A percentile compares a stretch with the other conserved stretches of the same genome.
Conservation (phyloP, 1,140 invertebrate genomes). For the Drosophila cardini region DNA sequence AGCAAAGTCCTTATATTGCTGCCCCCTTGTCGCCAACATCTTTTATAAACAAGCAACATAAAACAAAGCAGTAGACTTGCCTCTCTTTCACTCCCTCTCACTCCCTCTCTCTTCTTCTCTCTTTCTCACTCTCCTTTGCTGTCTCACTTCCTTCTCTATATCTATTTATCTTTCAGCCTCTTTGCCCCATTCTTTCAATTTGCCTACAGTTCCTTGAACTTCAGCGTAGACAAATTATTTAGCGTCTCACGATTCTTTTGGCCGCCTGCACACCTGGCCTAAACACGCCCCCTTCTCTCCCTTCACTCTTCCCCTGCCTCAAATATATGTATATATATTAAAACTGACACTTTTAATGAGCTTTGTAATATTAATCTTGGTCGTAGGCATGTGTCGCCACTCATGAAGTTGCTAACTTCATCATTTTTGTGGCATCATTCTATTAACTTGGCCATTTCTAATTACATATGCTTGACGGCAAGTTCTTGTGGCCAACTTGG, state of each 20-base stretch:
- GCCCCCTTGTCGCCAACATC: slow-evolving; percentile 29
- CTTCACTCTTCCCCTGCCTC: not conserved
- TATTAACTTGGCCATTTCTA: slow-evolving; percentile 43
- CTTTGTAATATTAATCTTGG: slow-evolving; percentile 77
- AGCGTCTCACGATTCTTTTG: slow-evolving; percentile 44
- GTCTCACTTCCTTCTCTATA: not conserved
- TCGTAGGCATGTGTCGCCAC: slow-evolving; percentile 46
- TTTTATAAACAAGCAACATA: slow-evolving; percentile 49
- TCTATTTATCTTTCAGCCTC: not conserved
- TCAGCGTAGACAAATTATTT: slow-evolving; percentile 73
- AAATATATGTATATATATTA: slow-evolving; percentile 68
- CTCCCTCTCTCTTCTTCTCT: not conserved
- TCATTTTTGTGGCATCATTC: slow-evolving; percentile 34
- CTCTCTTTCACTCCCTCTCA: not conserved
- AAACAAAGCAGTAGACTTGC: slow-evolving; percentile 58
- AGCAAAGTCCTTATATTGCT: slow-evolving; percentile 34
- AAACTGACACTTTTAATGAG: slow-evolving; percentile 80
- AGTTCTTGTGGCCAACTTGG: slow-evolving; percentile 15
- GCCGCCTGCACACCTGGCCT: slow-evolving; percentile 28
- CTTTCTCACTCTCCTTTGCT: not conserved
- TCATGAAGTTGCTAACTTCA: slow-evolving; percentile 39
- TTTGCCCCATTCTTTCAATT: not conserved
- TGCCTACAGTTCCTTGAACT: slow-evolving; percentile 73
- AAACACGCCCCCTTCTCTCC: not conserved
- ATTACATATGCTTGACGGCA: slow-evolving; percentile 33